Base-by-base conservation (phyloP, 2,113 vertebrate genomes). In the Corythoichthys haematopterus region DNA sequence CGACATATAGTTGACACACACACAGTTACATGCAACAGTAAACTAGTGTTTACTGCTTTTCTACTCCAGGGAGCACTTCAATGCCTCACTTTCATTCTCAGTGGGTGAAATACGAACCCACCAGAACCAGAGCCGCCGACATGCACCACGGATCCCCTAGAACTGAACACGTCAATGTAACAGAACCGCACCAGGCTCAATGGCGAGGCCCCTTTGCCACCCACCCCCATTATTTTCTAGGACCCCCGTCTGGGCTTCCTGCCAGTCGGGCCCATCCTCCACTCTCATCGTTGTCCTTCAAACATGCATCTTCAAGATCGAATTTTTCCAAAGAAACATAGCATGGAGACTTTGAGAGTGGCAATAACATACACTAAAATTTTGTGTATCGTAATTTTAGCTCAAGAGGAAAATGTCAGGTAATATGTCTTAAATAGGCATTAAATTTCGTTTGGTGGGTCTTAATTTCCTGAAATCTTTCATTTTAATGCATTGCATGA, bases 201-300 rank as follows among this genome's bases (percentile, higher is more conserved):
- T 46, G 74, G 74, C 73, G 75, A 83, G 76, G 72, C 76, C 80
- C 72, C 70, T 46, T 16, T 50, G 37, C 68, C 65, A 40, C 69
- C 77, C 65, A 67, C 69, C 78, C 77, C 75, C 36, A 74, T 86
- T 85, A 83, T 83, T 84, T 84, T 46, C 77, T 80, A 82, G 66
- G 84, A 76, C 80, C 84, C 79, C 84, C 80, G 64, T 76, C 61
- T 80, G 83, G 86, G 84, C 87, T 74, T 53, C 20, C 53, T 83
- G 84, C 88, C 83, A 85, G 72, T 72, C 71, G 52, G n/a, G 74
- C 85, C 88, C 85, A 84, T 87, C 88, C 87, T 85, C 86, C 85
- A 82, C 75, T 80, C 76, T 73, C 81, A 78, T 71, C 69, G 70
- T 65, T 73, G 62, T 64, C 37, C 67, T 33, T 36, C 33, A 57